phyloP scores from a whole-genome alignment of 2,113 vertebrate species.

The Coreoperca whiteheadi region DNA sequence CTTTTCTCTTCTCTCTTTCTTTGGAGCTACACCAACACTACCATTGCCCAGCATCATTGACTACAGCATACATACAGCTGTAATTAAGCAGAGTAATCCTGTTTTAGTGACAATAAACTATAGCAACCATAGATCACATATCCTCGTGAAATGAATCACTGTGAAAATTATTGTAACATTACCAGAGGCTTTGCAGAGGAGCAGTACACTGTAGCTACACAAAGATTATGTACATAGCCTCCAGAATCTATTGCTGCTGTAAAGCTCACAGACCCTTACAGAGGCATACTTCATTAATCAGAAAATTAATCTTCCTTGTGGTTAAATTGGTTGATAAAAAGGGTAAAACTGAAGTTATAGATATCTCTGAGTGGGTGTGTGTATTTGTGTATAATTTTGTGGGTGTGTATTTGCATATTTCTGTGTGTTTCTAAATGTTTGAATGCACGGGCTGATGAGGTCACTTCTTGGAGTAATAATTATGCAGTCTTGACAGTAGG shows the following conservation, averaged over 20 bases:
- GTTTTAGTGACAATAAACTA: slow-evolving; percentile 67
- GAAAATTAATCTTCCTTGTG: slow-evolving; percentile 48
- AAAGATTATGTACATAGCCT: slow-evolving; percentile 46
- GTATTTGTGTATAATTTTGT: neutral
- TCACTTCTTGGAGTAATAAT: slow-evolving; percentile 10
- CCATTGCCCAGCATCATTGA: slow-evolving; percentile 32
- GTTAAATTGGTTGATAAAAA: slow-evolving; percentile 53
- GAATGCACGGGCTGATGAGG: neutral
- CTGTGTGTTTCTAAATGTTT: slow-evolving; percentile 14
- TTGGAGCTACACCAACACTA: slow-evolving; percentile 22
- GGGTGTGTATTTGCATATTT: neutral
- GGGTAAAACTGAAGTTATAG: slow-evolving; percentile 18
- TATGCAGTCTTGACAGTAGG: neutral
- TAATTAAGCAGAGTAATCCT: slow-evolving; percentile 68
- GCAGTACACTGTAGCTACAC: slow-evolving; percentile 29
- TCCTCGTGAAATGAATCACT: slow-evolving; percentile 60
- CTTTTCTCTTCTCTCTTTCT: neutral
- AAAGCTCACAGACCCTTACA: slow-evolving; percentile 26
- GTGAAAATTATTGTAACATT: slow-evolving; percentile 62
- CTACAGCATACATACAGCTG: slow-evolving; percentile 49
- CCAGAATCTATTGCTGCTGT: slow-evolving; percentile 37
- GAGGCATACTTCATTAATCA: slow-evolving; percentile 62
- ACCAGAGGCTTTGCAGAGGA: slow-evolving; percentile 54
- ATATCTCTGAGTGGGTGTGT: neutral
- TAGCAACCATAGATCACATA: slow-evolving; percentile 62